Percentiles rank a stretch among this genome's conserved stretches.
Evolutionary conservation across 2,888 invertebrate species (phyloP).

Genomic region (Oconnorella tubifera): DNA sequence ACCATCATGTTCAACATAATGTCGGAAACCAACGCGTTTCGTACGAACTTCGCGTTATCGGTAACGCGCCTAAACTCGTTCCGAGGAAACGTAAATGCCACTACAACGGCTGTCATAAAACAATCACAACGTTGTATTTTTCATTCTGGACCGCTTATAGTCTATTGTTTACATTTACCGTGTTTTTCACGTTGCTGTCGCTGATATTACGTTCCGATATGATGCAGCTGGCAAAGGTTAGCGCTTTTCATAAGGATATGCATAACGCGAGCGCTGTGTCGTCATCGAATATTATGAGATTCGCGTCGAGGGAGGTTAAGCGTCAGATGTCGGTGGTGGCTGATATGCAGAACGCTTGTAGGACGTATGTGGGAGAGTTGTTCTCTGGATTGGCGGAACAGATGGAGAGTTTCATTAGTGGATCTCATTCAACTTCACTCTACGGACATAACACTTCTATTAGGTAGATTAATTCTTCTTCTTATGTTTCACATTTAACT

Average conservation of each 20-base stretch:
- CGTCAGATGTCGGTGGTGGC: slow-evolving; percentile 28
- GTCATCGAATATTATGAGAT: too few relatives aligned
- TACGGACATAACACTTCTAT: slow-evolving; percentile 29
- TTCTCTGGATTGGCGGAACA: slow-evolving; percentile 25
- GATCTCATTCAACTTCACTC: slow-evolving; percentile 26
- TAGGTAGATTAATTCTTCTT: too few relatives aligned
- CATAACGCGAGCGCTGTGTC: slow-evolving; percentile 1
- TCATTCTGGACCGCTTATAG: slow-evolving; percentile 27
- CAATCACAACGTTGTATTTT: slow-evolving; percentile 18
- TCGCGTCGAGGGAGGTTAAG: slow-evolving; percentile 24
- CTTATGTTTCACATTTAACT: too few relatives aligned
- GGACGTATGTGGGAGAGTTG: slow-evolving; percentile 33
- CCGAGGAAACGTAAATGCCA: background rate
- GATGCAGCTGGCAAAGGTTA: background rate
- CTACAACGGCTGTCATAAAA: background rate
- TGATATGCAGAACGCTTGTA: slow-evolving; percentile 35
- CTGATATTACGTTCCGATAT: slow-evolving; percentile 26
- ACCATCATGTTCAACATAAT: background rate
- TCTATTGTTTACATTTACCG: slow-evolving; percentile 30
- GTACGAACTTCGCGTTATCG: background rate
- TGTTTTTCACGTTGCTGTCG: slow-evolving; percentile 39
- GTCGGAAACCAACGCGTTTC: background rate
- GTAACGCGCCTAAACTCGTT: too few relatives aligned
- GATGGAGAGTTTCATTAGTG: slow-evolving; percentile 32
- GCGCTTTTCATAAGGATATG: slow-evolving; percentile 3